Percentiles rank a stretch among this genome's conserved stretches.
Evolutionary conservation across 2,797 vertebrate species (phyloP).

Genomic region (Nyctalus aviator): DNA sequence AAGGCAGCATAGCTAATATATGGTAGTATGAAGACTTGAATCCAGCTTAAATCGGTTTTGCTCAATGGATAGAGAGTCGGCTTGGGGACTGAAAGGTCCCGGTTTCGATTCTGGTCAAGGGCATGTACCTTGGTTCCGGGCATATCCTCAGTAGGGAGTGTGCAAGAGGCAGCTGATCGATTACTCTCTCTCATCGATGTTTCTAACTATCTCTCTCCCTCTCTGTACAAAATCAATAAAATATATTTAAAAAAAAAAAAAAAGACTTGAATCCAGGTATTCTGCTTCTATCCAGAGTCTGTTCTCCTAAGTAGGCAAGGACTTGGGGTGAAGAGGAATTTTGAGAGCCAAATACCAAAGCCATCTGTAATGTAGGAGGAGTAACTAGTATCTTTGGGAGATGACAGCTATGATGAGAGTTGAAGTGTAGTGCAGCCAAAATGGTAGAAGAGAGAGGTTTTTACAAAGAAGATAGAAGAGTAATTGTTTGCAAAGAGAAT

Average conservation of each 20-base stretch:
- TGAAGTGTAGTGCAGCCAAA: not conserved
- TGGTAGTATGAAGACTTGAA: not conserved
- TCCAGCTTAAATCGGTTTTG: not conserved
- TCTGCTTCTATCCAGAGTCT: not conserved
- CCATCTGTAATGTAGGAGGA: constrained; percentile 16
- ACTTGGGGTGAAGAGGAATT: constrained; percentile 48
- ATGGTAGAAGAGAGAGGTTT: constrained; percentile 32
- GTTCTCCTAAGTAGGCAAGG: not conserved
- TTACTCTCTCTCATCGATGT: no score
- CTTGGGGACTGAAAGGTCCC: no score
- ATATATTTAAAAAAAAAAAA: no score
- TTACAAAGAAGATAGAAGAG: constrained; percentile 7
- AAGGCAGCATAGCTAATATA: not conserved
- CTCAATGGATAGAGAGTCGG: no score
- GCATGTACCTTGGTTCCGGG: no score
- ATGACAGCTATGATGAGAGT: not conserved
- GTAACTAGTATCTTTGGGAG: constrained; percentile 26
- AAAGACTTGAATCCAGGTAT: not conserved
- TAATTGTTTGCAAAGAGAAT: constrained; percentile 15
- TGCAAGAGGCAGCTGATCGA: no score
- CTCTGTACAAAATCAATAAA: no score
- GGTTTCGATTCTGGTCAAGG: no score
- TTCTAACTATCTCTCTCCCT: no score
- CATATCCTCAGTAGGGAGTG: no score
- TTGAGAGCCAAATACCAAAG: constrained; percentile 51